Conservation (phyloP, 2,113 vertebrate genomes). For the Leptosomus discolor region DNA sequence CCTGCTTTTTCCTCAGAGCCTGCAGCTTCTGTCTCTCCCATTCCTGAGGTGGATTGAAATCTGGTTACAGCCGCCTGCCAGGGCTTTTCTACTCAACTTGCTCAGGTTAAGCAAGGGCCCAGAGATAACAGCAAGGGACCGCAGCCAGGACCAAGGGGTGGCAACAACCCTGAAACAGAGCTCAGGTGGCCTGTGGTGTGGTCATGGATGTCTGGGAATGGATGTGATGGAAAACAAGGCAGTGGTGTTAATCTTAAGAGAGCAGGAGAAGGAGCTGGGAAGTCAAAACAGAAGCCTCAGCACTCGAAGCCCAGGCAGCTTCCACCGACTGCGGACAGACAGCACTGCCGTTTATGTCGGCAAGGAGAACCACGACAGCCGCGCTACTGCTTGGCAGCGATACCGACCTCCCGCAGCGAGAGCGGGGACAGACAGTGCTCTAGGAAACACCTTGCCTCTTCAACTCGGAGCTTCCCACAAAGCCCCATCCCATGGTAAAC, state of each 20-base stretch:
- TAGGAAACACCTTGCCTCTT: background rate
- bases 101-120: background rate
- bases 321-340: background rate
- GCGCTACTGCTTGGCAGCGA: background rate
- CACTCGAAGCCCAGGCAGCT: background rate
- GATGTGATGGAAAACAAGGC: background rate
- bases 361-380: background rate
- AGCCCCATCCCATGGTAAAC: background rate
- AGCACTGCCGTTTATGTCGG: background rate
- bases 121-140: background rate
- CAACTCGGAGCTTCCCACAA: background rate
- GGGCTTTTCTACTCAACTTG: background rate
- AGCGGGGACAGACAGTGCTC: background rate
- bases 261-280: background rate
- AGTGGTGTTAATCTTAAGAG: background rate
- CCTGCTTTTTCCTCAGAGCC: slow-evolving; percentile 85
- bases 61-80: background rate
- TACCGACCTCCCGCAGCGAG: background rate
- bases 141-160: background rate
- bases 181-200: background rate
- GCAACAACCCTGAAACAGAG: background rate
- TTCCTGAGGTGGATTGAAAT: slow-evolving; percentile 68
- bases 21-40: slow-evolving; percentile 87
- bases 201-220: background rate
- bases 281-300: background rate